These are phyloP conservation scores for Silurus glanis DNA, from an alignment of 2,113 vertebrate species.

Conservation along the genomic window DNA sequence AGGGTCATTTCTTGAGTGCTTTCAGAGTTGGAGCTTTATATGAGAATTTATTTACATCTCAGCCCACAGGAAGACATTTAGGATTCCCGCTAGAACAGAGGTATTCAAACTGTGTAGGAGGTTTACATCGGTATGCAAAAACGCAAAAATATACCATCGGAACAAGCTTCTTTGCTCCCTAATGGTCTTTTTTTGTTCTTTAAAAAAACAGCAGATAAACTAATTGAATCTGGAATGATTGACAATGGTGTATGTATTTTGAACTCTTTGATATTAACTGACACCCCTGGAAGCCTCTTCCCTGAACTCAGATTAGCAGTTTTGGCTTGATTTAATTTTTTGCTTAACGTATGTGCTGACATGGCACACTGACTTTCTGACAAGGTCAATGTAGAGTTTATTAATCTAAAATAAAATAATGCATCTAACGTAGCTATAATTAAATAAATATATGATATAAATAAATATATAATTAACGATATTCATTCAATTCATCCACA, in stretches of 20 bases:
- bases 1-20: constrained; percentile 21
- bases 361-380: not conserved
- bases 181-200: too few relatives aligned
- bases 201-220: not conserved
- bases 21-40: not conserved
- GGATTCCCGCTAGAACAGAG: not conserved
- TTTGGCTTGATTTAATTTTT: not conserved
- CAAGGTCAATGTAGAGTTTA: not conserved
- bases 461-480: not conserved
- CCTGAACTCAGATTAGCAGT: not conserved
- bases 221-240: not conserved
- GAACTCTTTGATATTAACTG: not conserved
- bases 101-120: not conserved
- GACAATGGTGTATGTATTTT: not conserved
- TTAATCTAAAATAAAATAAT: not conserved
- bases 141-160: not conserved
- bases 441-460: not conserved
- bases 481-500: not conserved
- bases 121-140: not conserved
- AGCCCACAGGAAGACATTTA: not conserved
- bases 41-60: constrained; percentile 19
- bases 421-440: not conserved
- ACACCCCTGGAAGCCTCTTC: not conserved
- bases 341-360: not conserved
- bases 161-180: not conserved